Conservation (phyloP, 2,888 invertebrate genomes). For the Alcis repandata region DNA sequence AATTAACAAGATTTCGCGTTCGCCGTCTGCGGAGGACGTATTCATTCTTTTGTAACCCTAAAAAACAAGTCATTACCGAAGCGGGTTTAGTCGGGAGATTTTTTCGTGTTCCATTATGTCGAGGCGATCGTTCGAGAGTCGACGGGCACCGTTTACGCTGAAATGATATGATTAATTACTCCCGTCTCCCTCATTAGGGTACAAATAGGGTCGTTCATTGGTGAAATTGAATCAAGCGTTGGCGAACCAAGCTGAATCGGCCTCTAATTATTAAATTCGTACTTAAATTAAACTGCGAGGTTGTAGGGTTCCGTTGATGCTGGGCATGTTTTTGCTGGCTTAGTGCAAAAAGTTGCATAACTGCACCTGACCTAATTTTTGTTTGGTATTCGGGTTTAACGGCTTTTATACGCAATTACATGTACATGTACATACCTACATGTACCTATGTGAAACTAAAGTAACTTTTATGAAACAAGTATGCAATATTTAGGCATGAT, state of each 20-base stretch:
- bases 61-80: conserved; percentile 86
- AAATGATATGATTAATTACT: conserved; percentile 86
- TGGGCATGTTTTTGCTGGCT: neutral
- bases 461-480: neutral
- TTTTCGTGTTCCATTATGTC: conserved; percentile 82
- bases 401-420: too few species aligned
- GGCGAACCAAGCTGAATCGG: conserved; percentile 70
- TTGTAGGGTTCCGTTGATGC: conserved; percentile 34
- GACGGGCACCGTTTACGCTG: conserved; percentile 78
- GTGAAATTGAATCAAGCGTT: conserved; percentile 82
- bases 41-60: conserved; percentile 84
- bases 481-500: conserved; percentile 1
- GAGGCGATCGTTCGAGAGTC: conserved; percentile 75
- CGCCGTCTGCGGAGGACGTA: conserved; percentile 82
- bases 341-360: too few species aligned
- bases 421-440: too few species aligned
- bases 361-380: too few species aligned
- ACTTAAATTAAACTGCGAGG: conserved; percentile 53
- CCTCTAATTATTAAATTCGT: conserved; percentile 80
- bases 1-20: conserved; percentile 76
- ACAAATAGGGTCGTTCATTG: conserved; percentile 81
- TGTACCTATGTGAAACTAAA: neutral
- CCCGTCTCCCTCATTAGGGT: conserved; percentile 83
- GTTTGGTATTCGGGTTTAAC: too few species aligned
- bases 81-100: conserved; percentile 79